These are phyloP conservation scores for Terebella lapidaria DNA, from an alignment of 2,888 invertebrate species.

Conservation along the genomic window DNA sequence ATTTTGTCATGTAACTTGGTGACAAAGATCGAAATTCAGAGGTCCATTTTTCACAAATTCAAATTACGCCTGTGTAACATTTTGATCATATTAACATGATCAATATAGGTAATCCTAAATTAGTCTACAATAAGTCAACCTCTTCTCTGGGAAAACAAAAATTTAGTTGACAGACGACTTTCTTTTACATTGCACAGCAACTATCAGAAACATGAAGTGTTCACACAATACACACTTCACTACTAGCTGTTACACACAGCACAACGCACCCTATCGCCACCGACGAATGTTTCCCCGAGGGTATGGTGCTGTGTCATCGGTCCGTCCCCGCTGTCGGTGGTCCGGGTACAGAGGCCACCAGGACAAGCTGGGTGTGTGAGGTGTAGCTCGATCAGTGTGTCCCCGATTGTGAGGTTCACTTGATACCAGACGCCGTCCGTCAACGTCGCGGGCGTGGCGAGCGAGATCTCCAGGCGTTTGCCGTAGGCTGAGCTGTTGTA, in stretches of 20 bases:
- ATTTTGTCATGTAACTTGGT: too few species aligned
- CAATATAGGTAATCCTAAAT: too few species aligned
- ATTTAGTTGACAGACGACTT: too few species aligned
- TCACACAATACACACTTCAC: too few species aligned
- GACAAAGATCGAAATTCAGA: not conserved
- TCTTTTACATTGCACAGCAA: too few species aligned
- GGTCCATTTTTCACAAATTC: too few species aligned
- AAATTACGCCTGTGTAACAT: too few species aligned
- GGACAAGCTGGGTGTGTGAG: not conserved
- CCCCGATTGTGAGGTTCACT: slow-evolving; percentile 4
- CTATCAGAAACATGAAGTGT: too few species aligned
- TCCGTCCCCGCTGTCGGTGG: not conserved
- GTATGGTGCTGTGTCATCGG: not conserved
- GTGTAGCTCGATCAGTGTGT: not conserved
- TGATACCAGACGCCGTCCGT: slow-evolving; percentile 22
- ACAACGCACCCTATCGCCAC: not conserved
- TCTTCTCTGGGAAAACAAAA: too few species aligned
- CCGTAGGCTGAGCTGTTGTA: not conserved
- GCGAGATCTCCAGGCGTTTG: not conserved
- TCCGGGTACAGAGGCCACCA: not conserved
- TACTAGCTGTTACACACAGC: not conserved
- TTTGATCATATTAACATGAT: too few species aligned
- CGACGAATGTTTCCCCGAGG: slow-evolving; percentile 5
- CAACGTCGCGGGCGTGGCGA: not conserved
- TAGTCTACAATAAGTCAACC: too few species aligned